phyloP scores from a whole-genome alignment of 2,888 invertebrate genomes.

The Agrypnus murinus region DNA sequence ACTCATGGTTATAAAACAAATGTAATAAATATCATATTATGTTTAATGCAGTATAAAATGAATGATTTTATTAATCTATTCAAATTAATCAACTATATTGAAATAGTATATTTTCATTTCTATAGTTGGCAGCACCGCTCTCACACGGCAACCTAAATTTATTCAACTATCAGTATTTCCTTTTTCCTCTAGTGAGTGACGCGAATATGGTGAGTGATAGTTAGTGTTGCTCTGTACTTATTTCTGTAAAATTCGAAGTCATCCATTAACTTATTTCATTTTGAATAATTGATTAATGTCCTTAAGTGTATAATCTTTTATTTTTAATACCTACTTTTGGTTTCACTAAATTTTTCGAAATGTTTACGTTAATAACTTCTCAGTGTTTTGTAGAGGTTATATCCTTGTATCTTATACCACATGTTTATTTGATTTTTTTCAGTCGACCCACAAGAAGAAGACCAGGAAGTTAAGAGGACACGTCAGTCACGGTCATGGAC shows the following conservation, averaged over 20 bases:
- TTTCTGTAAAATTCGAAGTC: conserved; percentile 22
- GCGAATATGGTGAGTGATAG: conserved; percentile 29
- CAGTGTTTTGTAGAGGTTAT: not conserved
- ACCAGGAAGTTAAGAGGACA: conserved; percentile 99
- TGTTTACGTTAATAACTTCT: not conserved
- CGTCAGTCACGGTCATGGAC: conserved; percentile 99
- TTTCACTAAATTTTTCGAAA: not conserved
- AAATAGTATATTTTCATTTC: no score
- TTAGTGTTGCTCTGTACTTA: not conserved
- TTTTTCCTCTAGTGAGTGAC: conserved; percentile 20
- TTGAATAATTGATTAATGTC: not conserved
- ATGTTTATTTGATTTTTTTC: conserved; percentile 69
- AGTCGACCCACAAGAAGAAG: conserved; percentile 97
- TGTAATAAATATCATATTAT: no score
- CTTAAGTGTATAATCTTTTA: not conserved
- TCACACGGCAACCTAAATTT: no score
- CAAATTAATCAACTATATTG: no score
- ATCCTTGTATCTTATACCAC: conserved; percentile 34
- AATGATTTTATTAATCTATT: no score
- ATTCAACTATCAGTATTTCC: no score
- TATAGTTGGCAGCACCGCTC: no score
- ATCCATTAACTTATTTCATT: conserved; percentile 4
- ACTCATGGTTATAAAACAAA: no score
- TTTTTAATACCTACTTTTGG: no score
- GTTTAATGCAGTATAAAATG: no score